These are phyloP conservation scores for Eleginops maclovinus DNA, from an alignment of 2,113 vertebrate genomes.

Conservation along the genomic window DNA sequence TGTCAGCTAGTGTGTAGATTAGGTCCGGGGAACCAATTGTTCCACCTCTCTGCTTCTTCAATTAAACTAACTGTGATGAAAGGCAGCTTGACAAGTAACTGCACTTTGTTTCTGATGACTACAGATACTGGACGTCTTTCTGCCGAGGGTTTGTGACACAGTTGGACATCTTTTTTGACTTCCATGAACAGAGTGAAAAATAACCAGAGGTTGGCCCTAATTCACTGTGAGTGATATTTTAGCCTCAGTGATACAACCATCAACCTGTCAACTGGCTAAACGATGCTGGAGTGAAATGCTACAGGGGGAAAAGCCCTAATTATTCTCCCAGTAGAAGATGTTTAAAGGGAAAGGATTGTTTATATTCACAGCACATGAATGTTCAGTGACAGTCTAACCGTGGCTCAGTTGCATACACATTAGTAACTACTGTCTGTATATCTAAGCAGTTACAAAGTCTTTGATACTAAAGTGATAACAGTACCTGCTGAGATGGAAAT, in stretches of 20 bases:
- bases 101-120: slow-evolving; percentile 2
- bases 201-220: slow-evolving; percentile 12
- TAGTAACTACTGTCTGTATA: neutral
- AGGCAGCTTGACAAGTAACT: slow-evolving; percentile 19
- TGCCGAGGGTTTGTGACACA: neutral
- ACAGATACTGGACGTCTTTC: neutral
- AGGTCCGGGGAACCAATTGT: slow-evolving; percentile 20
- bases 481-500: slow-evolving; percentile 58
- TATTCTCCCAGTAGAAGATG: slow-evolving; percentile 2
- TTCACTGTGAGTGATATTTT: neutral
- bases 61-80: slow-evolving; percentile 19
- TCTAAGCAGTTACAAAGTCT: neutral
- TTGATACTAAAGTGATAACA: neutral
- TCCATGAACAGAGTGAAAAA: neutral
- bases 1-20: slow-evolving; percentile 22
- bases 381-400: neutral
- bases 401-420: neutral
- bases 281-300: neutral
- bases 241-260: slow-evolving; percentile 7
- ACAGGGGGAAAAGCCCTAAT: slow-evolving; percentile 14
- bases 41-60: slow-evolving; percentile 32
- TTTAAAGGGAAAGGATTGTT: neutral
- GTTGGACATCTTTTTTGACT: slow-evolving; percentile 6
- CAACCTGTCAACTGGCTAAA: slow-evolving; percentile 25
- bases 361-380: neutral